phyloP scores from a whole-genome alignment of 2,797 vertebrate species.

The Chaetophractus vellerosus region DNA sequence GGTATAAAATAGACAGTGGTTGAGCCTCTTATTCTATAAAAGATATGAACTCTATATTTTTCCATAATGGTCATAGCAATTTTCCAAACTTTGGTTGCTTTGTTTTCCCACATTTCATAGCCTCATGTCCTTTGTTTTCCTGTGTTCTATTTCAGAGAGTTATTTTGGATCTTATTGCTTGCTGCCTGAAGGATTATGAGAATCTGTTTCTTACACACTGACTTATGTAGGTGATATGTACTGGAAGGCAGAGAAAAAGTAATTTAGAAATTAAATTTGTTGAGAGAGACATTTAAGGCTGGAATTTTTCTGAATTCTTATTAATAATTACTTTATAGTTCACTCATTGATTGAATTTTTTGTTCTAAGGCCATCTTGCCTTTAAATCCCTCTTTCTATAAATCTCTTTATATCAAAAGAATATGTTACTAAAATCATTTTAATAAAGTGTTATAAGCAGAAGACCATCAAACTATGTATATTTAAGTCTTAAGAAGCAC shows the following conservation, averaged over 20 bases:
- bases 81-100: not conserved
- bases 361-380: not conserved
- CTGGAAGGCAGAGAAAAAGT: not conserved
- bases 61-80: not conserved
- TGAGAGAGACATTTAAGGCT: not conserved
- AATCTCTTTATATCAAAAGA: not conserved
- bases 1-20: not conserved
- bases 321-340: not conserved
- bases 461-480: not conserved
- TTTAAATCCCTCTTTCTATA: not conserved
- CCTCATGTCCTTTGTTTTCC: not conserved
- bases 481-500: not conserved
- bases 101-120: not conserved
- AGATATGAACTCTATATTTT: not conserved
- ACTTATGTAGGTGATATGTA: not conserved
- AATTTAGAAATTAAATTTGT: not conserved
- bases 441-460: not conserved
- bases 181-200: not conserved
- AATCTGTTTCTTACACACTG: not conserved
- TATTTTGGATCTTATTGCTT: not conserved
- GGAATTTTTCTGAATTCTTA: slow-evolving; percentile 7
- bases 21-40: not conserved
- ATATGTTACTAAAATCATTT: not conserved
- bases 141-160: not conserved
- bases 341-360: not conserved